A percentile compares a stretch with the other conserved stretches of the same genome.
These are phyloP conservation scores for Xenus cinereus DNA, from an alignment of 2,113 vertebrate genomes.

Conservation along the genomic window DNA sequence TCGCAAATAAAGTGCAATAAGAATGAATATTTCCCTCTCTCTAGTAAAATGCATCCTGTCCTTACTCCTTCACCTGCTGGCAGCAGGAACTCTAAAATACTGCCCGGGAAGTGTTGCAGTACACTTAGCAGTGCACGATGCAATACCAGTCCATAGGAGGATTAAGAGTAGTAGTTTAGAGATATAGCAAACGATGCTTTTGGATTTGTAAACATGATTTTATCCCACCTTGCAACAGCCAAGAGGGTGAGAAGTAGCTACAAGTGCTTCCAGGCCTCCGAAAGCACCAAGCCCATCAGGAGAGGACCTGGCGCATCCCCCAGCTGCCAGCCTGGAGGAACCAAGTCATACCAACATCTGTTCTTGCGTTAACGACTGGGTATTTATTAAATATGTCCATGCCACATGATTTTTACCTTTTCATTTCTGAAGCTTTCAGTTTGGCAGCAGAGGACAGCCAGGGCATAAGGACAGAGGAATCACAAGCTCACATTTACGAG, in stretches of 20 bases:
- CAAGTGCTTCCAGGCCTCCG: neutral
- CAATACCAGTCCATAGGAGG: neutral
- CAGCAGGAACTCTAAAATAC: neutral
- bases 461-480: neutral
- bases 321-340: neutral
- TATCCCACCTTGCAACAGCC: neutral
- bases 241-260: neutral
- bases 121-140: rapidly evolving
- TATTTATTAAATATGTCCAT: neutral
- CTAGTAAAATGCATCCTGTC: neutral
- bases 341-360: rapidly evolving
- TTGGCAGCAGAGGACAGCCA: neutral
- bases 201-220: neutral
- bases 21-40: neutral
- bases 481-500: neutral
- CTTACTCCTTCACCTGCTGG: neutral
- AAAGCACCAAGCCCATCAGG: rapidly evolving
- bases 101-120: neutral
- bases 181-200: neutral
- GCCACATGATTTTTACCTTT: neutral
- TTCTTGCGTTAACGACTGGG: rapidly evolving
- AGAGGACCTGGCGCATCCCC: neutral
- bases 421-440: neutral
- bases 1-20: neutral
- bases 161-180: neutral